Base-by-base conservation (phyloP, 2,797 vertebrate species). In the Triplophysa yarkandensis region DNA sequence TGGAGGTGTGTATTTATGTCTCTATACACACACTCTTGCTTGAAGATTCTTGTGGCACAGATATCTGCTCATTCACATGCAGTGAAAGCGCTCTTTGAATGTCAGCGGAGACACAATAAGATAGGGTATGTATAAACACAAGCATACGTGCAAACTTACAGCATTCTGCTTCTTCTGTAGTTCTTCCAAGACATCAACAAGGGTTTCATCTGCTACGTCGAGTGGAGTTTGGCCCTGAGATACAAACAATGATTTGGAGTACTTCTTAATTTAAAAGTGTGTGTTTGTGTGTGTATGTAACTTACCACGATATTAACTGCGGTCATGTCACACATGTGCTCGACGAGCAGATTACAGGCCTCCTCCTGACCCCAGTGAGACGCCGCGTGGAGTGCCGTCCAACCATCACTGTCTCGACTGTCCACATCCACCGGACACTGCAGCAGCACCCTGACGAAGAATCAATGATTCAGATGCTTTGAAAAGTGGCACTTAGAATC, bases 351-450 rank as follows among this genome's bases (percentile, higher is more conserved):
- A 58, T 73, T 66, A 88, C 93, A 95, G 70, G 92, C 90, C 78
- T 95, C 93, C 82, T 93, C 90, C 81, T 94, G 93, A 6, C 94
- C 94, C 94, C 94, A 95, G 86, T 95, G 94, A 74, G 93, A 86
- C 0, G 91, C 94, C 0, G 91, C 94, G 10, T 95, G 94, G 54
- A 95, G 84, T n/a, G 93, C 84, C 1, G 92, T 93, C 94, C 94
- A 95, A 2, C 92, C 91, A 2, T 95, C 93, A 0, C 71, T 73
- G 85, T 95, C 94, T 68, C 83, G 84, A 78, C 90, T 81, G 87
- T 95, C 89, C 81, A 94, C 89, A 17, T 93, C 91, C 41, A 92
- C 77, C 3, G 78, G 81, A 44, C 91, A 90, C 88, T 94, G 86
- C 46, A 95, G 74, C 68, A 95, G 86, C 66, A 93, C 88, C 84